Evolutionary conservation across 1,140 invertebrate genomes (phyloP), one percentile per base, ranked within the genome.

Genomic region (Cecropterus lyciades): DNA sequence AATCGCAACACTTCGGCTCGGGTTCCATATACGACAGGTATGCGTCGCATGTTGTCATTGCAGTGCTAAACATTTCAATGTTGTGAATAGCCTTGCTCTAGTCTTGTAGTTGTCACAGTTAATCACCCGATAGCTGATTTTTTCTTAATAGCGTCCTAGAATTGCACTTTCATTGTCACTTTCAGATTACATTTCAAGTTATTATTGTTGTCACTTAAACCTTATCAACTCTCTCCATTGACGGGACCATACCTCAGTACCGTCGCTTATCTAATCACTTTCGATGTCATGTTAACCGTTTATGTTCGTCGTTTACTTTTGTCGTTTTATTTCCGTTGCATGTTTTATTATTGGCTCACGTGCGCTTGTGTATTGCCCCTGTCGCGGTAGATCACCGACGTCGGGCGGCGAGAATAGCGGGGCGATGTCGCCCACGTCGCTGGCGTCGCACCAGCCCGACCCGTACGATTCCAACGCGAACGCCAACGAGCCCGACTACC

Each of bases 1-100:
- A 94, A 72, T 94, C 94, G 43, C 95, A 95, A 67, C 90, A 96
- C 76, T 95, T 95, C 73, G 95, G 96, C 77, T 96, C 95, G 46
- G 94, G 94, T 14, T 96, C 96, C 73, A 93, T 96, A 53, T 96
- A 97, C 84, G 96, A 97, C 88, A 96, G 96, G 96, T 97, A 46
- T 51, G 79, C 65, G 30, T 27, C 14, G 13, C 17, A 15, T 27
- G 14, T 55, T 33, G 7, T 49, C 27, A 60, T 10, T n/a, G 15
- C 8, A 10, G 1, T 43, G 51, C 46, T 63, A 45, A 59, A 67
- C 17, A 56, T 27, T 59, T 77, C 64, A 51, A 70, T 84, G 81
- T 84, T 74, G 77, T 85, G 68, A 68, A 73, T 72, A 75, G 72
- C 60, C 65, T 43, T 67, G 65, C 63, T 71, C 65, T 73, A 73